Evolutionary conservation across 2,797 vertebrate species (phyloP).

Genomic region (Podargus strigoides): DNA sequence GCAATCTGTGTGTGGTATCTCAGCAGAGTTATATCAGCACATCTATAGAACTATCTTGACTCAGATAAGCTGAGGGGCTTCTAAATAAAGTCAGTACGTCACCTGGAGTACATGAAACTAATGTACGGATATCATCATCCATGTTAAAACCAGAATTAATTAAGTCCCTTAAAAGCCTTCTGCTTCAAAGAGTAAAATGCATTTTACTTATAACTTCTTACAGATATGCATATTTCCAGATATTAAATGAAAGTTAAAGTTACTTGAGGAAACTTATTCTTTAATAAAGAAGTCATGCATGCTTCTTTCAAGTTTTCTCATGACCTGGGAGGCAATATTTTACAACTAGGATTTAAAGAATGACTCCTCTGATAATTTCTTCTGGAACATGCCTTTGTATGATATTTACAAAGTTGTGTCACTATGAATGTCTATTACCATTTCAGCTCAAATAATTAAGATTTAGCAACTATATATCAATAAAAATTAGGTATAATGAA

Average conservation of each 20-base stretch:
- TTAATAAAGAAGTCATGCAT: not conserved
- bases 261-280: not conserved
- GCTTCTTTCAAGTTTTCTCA: not conserved
- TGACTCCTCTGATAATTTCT: not conserved
- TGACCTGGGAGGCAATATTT: not conserved
- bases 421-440: not conserved
- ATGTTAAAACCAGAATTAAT: constrained; percentile 49
- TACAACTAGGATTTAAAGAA: not conserved
- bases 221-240: constrained; percentile 15
- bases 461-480: not conserved
- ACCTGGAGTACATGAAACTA: constrained; percentile 33
- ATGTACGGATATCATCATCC: constrained; percentile 40
- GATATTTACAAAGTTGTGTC: not conserved
- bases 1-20: constrained; percentile 11
- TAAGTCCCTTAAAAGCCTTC: constrained; percentile 33
- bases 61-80: not conserved
- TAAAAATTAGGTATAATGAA: not conserved
- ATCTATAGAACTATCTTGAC: not conserved
- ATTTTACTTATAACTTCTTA: constrained; percentile 5
- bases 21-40: not conserved
- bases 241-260: not conserved
- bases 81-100: not conserved
- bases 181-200: constrained; percentile 19
- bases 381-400: not conserved
- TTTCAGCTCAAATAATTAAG: not conserved